Percentiles rank a stretch among this genome's conserved stretches.
These are phyloP conservation scores for Amphiprion clarkii DNA, from an alignment of 2,797 vertebrate species.

Conservation along the genomic window DNA sequence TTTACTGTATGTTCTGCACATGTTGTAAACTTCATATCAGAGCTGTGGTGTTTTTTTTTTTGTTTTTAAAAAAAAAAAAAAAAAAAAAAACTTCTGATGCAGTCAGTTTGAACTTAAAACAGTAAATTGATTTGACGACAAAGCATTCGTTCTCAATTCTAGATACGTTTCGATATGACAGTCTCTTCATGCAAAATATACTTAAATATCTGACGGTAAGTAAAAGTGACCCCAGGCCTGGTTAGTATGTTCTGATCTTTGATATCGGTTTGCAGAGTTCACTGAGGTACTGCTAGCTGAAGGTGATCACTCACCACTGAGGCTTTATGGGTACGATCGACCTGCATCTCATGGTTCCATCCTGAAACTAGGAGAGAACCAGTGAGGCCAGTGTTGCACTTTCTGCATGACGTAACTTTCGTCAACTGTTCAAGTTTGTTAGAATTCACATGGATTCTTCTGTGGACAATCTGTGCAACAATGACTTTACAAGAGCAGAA, in stretches of 20 bases:
- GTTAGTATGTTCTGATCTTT: conserved; percentile 66
- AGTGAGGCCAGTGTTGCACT: too few species aligned
- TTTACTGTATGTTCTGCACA: conserved; percentile 54
- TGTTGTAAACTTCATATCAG: conserved; percentile 62
- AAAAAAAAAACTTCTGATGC: conserved; percentile 25
- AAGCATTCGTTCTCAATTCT: conserved; percentile 47
- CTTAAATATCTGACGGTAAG: conserved; percentile 47
- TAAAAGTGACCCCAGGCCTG: conserved; percentile 30
- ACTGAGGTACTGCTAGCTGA: conserved; percentile 26
- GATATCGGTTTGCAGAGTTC: conserved; percentile 67
- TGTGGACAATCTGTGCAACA: too few species aligned
- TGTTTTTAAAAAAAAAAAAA: too few species aligned
- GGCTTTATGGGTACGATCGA: conserved; percentile 15
- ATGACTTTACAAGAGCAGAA: too few species aligned
- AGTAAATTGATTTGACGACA: conserved; percentile 13
- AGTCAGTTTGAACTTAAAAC: conserved; percentile 35
- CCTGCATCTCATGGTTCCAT: background rate
- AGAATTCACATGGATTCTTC: too few species aligned
- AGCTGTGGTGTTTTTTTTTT: conserved; percentile 15
- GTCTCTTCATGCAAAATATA: conserved; percentile 64
- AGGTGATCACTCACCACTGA: conserved; percentile 9
- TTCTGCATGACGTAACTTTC: too few species aligned
- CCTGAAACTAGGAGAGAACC: conserved; percentile 8
- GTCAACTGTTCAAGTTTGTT: too few species aligned
- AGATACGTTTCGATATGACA: conserved; percentile 49